Evolutionary conservation across 2,797 vertebrate genomes (phyloP).

Genomic region (Fistularia tabacaria): DNA sequence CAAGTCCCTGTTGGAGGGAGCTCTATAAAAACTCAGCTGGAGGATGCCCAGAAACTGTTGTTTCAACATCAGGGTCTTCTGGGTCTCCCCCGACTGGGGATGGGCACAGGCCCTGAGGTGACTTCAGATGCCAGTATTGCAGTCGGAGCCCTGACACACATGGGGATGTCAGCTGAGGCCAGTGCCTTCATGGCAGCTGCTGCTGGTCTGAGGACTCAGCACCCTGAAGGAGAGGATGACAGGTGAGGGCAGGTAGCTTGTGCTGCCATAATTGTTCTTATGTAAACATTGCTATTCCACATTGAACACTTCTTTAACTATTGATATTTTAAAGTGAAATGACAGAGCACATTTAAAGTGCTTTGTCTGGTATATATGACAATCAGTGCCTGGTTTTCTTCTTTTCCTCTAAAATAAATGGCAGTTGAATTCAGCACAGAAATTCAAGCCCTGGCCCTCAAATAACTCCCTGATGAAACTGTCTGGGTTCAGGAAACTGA

Average conservation of each 20-base stretch:
- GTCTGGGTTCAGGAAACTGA: no score
- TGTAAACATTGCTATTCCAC: background rate
- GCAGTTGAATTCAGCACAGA: no score
- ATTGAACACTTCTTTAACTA: background rate
- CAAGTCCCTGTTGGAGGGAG: slow-evolving; percentile 56
- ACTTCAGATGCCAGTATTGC: slow-evolving; percentile 62
- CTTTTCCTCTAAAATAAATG: no score
- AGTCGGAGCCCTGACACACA: slow-evolving; percentile 54
- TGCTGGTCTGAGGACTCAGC: slow-evolving; percentile 83
- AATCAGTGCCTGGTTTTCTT: no score
- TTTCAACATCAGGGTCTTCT: slow-evolving; percentile 83
- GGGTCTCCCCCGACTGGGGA: slow-evolving; percentile 70
- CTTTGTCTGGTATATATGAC: no score
- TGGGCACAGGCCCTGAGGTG: slow-evolving; percentile 36
- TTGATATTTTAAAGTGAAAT: no score
- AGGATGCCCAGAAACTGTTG: slow-evolving; percentile 84
- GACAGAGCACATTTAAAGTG: no score
- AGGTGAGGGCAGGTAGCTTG: slow-evolving; percentile 79
- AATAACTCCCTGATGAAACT: no score
- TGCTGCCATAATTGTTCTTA: background rate
- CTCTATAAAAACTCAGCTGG: slow-evolving; percentile 70
- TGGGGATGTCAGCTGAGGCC: slow-evolving; percentile 67
- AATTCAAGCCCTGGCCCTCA: no score
- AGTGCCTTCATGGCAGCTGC: slow-evolving; percentile 74
- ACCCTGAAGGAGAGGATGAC: slow-evolving; percentile 91